Percentiles rank a stretch among this genome's conserved stretches.
phyloP scores from a whole-genome alignment of 37 sponge, comb jelly and placozoan species.

The Cliona cf. orientalis region DNA sequence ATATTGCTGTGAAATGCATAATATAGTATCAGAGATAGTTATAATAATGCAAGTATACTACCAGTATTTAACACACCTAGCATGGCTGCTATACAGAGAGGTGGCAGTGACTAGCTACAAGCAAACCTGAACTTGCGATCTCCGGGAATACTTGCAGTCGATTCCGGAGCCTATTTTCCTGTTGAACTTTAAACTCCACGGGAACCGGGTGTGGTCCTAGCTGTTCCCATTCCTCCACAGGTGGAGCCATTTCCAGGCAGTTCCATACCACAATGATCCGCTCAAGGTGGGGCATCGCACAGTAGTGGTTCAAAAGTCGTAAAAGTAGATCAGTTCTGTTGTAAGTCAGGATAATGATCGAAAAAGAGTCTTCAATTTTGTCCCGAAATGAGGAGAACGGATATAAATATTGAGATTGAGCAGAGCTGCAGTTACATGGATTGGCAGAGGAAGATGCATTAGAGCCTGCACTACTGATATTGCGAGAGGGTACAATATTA shows the following conservation, averaged over 20 bases:
- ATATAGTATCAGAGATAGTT: not conserved
- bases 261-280: conserved; percentile 58
- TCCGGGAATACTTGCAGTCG: conserved; percentile 19
- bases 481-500: too few relatives aligned
- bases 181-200: conserved; percentile 5
- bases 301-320: conserved; percentile 45
- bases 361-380: conserved; percentile 16
- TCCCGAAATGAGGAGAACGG: too few relatives aligned
- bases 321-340: conserved; percentile 43
- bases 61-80: not conserved
- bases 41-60: not conserved
- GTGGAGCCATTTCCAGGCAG: conserved; percentile 23
- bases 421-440: too few relatives aligned
- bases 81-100: too few relatives aligned
- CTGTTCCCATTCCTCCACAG: conserved; percentile 3
- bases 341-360: conserved; percentile 48
- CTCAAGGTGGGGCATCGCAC: conserved; percentile 16
- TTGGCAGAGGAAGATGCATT: too few relatives aligned
- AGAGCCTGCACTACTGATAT: too few relatives aligned
- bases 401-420: too few relatives aligned
- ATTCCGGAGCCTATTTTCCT: conserved; percentile 24
- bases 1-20: conserved; percentile 9
- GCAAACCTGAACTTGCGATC: conserved; percentile 26
- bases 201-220: conserved; percentile 31
- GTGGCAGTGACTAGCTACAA: too few relatives aligned